These are phyloP conservation scores for Onchidella celtica DNA, from an alignment of 2,888 invertebrate species.

Conservation along the genomic window DNA sequence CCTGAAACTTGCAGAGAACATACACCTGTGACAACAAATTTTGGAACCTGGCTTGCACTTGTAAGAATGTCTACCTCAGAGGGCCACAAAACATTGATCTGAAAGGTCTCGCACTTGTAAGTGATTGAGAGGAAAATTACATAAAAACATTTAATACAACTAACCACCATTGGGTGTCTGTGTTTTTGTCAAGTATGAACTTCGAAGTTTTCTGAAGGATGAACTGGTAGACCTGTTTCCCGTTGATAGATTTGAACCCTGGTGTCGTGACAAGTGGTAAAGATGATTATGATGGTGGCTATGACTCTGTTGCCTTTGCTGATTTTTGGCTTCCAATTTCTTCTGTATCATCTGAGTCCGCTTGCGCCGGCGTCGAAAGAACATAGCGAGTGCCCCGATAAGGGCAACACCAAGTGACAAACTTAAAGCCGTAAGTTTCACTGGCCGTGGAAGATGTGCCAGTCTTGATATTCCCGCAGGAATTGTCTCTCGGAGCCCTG, in stretches of 20 bases:
- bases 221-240: constrained; percentile 29
- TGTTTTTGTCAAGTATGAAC: constrained; percentile 27
- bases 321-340: constrained; percentile 52
- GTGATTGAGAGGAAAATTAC: background rate
- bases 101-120: no score
- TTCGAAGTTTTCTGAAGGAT: constrained; percentile 33
- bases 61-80: no score
- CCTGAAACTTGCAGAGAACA: no score
- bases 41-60: no score
- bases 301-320: constrained; percentile 48
- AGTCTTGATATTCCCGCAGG: constrained; percentile 50
- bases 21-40: no score
- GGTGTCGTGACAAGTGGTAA: background rate
- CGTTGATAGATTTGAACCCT: constrained; percentile 1
- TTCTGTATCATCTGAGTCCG: constrained; percentile 55
- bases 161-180: constrained; percentile 53
- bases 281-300: background rate
- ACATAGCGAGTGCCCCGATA: constrained; percentile 90
- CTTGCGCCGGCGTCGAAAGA: constrained; percentile 77
- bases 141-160: background rate
- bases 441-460: constrained; percentile 65
- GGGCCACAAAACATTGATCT: no score
- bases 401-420: constrained; percentile 89
- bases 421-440: constrained; percentile 87
- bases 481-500: constrained; percentile 49